These are phyloP conservation scores for Drosophila seclusa DNA, from an alignment of 2,888 invertebrate genomes.

Conservation along the genomic window DNA sequence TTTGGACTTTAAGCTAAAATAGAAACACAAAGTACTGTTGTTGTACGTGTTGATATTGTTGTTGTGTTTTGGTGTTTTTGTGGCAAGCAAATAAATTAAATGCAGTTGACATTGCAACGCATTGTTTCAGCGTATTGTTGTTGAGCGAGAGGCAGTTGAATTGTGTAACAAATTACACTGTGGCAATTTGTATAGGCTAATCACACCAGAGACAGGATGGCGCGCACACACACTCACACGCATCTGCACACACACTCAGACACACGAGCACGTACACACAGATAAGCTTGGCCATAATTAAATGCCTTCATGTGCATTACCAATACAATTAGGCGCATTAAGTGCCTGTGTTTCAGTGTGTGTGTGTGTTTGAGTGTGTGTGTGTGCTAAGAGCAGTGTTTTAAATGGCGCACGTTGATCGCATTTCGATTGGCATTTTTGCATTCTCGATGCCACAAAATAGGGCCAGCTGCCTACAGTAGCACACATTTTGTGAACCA, in stretches of 20 bases:
- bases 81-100: slow-evolving; percentile 70
- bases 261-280: slow-evolving; percentile 13
- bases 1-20: slow-evolving; percentile 53
- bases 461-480: slow-evolving; percentile 24
- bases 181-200: slow-evolving; percentile 72
- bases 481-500: slow-evolving; percentile 34
- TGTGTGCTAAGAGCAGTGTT: slow-evolving; percentile 31
- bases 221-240: slow-evolving; percentile 7
- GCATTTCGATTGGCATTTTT: slow-evolving; percentile 57
- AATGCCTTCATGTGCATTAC: slow-evolving; percentile 63
- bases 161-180: slow-evolving; percentile 64
- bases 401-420: slow-evolving; percentile 55
- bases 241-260: slow-evolving; percentile 6
- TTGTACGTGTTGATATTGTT: slow-evolving; percentile 1
- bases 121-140: slow-evolving; percentile 26
- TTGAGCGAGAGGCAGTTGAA: slow-evolving; percentile 16
- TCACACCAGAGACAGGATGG: slow-evolving; percentile 55
- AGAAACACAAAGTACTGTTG: slow-evolving; percentile 17
- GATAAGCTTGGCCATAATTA: slow-evolving; percentile 54
- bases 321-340: slow-evolving; percentile 71
- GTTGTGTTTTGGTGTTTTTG: slow-evolving; percentile 24
- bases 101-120: slow-evolving; percentile 44
- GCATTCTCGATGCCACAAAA: slow-evolving; percentile 63
- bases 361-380: slow-evolving; percentile 2
- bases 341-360: slow-evolving; percentile 23